A percentile compares a stretch with the other conserved stretches of the same genome.
Conservation (phyloP, 2,888 invertebrate species). For the Cactoblastis cactorum region DNA sequence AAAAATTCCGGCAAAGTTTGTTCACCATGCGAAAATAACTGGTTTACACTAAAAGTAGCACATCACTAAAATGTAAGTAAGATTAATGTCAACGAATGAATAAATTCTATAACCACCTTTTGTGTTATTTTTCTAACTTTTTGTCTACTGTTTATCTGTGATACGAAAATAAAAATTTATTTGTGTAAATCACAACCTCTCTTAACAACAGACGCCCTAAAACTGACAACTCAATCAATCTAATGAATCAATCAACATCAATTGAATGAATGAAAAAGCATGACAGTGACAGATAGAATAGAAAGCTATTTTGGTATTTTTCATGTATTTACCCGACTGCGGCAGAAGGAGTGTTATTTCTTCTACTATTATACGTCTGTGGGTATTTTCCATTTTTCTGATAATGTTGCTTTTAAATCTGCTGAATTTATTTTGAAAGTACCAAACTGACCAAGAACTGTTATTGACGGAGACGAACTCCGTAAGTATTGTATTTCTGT, state of each 20-base stretch:
- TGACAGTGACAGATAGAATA: not conserved
- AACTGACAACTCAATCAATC: not conserved
- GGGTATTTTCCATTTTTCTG: no score
- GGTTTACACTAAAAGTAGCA: constrained; percentile 28
- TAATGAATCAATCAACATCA: constrained; percentile 1
- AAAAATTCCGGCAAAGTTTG: constrained; percentile 31
- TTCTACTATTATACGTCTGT: no score
- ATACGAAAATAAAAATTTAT: not conserved
- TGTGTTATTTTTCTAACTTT: not conserved
- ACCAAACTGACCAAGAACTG: no score
- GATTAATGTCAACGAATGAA: not conserved
- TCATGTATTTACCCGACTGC: no score
- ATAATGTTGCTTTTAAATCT: no score
- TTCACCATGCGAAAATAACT: constrained; percentile 26
- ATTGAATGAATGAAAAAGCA: not conserved
- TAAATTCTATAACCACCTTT: not conserved
- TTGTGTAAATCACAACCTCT: not conserved
- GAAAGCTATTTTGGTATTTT: no score
- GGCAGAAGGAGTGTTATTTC: no score
- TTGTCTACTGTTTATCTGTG: not conserved
- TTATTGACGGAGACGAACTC: no score
- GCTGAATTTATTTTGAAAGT: no score
- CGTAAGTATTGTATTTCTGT: no score
- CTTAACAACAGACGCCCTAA: constrained; percentile 5
- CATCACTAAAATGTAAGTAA: constrained; percentile 29